Base-by-base conservation (phyloP, 2,888 invertebrate species). In the Trachelus tabidus region DNA sequence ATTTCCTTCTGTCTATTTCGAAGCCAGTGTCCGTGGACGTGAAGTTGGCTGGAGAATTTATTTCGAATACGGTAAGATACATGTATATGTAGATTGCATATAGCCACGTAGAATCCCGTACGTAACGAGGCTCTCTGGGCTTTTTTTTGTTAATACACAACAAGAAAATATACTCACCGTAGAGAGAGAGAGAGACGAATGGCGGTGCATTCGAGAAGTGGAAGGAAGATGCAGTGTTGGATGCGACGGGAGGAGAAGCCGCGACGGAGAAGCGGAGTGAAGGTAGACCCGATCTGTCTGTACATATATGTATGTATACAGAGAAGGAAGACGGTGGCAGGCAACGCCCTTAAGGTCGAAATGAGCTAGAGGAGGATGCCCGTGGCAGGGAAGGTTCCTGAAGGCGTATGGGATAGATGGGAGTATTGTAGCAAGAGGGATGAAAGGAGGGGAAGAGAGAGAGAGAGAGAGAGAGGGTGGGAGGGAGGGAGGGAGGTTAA, bases 311-410 rank as follows among this genome's bases (percentile, higher is more conserved):
- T 15, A 56, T 0, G 56, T 56, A 23, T 56, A 56, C 69, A 11
- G 37, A 68, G 69, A 23, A 23, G 56, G 23, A 56, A 56, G 56
- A 56, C 56, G 34, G 77, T 69, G 35, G 80, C 82, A 83, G 82
- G 80, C 82, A 82, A 85, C 84, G 83, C 82, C 82, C 80, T 83
- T 83, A 81, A 82, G 78, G 75, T 73, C 76, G 76, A 71, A 79
- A 75, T 68, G 77, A 76, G 73, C 77, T 81, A 34, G 69, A 34
- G 40, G 73, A 34, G 34, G 74, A 30, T 40, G 73, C 40, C 40
- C 11, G 23, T 12, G 35, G 68, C 23, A 40, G 30, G 33, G 34
- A 73, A 74, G 78, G 73, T 76, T 56, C 56, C 68, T 35, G 76
- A 56, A 76, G 80, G 77, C 77, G 76, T 68, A 80, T 73, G 82